Evolutionary conservation across 1,140 invertebrate species (phyloP).

Genomic region (Epicauta chinensis): DNA sequence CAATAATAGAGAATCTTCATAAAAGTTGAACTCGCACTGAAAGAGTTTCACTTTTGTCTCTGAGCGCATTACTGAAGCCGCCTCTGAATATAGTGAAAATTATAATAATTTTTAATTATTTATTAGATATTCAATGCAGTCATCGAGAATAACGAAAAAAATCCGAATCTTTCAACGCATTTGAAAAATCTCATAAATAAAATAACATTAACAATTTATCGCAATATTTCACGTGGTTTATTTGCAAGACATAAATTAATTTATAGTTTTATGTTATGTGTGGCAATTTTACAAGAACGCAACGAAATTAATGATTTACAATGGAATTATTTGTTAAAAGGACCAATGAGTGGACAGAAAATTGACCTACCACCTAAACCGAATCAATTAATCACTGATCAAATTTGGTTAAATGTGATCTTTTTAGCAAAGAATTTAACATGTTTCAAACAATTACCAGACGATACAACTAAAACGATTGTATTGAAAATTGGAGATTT

Average conservation of each 20-base stretch:
- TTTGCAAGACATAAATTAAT: conserved; percentile 90
- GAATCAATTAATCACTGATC: conserved; percentile 47
- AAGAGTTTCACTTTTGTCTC: too few relatives aligned
- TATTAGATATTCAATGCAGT: conserved; percentile 68
- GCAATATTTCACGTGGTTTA: conserved; percentile 78
- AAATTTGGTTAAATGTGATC: conserved; percentile 56
- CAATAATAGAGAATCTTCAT: too few relatives aligned
- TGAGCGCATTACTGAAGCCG: neutral
- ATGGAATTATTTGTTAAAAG: conserved; percentile 71
- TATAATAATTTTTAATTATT: neutral
- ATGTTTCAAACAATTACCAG: conserved; percentile 47
- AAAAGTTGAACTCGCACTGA: too few relatives aligned
- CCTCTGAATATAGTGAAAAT: neutral
- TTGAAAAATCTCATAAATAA: conserved; percentile 62
- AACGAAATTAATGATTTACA: conserved; percentile 50
- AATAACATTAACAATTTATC: conserved; percentile 77
- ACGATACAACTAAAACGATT: conserved; percentile 51
- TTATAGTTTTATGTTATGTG: conserved; percentile 77
- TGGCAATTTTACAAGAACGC: conserved; percentile 62
- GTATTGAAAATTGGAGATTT: conserved; percentile 54
- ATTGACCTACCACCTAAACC: conserved; percentile 39
- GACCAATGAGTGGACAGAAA: conserved; percentile 49
- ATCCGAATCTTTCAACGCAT: conserved; percentile 54
- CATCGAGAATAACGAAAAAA: conserved; percentile 63
- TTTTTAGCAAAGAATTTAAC: conserved; percentile 53